Evolutionary conservation across 2,797 vertebrate species (phyloP), one percentile per base, ranked within the genome.

Genomic region (Moxostoma hubbsi): DNA sequence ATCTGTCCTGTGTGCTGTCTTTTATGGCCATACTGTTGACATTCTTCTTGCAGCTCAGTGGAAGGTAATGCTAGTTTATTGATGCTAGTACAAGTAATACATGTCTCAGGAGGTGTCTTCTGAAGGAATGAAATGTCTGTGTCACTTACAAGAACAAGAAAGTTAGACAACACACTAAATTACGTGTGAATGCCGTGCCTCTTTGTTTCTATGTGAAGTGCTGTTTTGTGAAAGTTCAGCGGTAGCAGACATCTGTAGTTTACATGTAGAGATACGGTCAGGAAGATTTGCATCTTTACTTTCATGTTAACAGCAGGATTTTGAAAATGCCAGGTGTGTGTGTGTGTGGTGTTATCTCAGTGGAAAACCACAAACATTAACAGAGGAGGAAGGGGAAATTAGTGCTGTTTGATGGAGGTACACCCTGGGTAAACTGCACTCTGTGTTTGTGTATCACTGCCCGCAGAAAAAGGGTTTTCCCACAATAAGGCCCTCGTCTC

Each of bases 311-410:
- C 77, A 84, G 83, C 87, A 90, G 86, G 90, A 90, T 90, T 73
- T 85, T 62, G 82, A 85, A 86, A 85, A 85, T 73, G 88, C 87
- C 83, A 82, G 75, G 89, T 87, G 87, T 87, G 89, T 87, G 86
- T 85, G 36, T 36, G 81, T 83, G 79, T 75, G 71, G 63, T 47
- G 59, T 63, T 15, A 18, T 77, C 18, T 18, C 63, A 61, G 71
- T 74, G 64, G 64, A 59, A 58, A 59, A n/a, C 54, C 49, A 68
- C 57, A 68, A 67, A 66, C 57, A 68, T 65, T 67, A 72, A 76
- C 70, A 75, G 71, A 65, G 43, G 36, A 36, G 36, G 53, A 80
- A 71, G 59, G 46, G 81, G 68, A 76, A 64, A 61, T 47, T n/a
- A 58, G 54, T 49, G 45, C 36, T 16, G 51, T n/a, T 10, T 66